A percentile compares a stretch with the other conserved stretches of the same genome.
Evolutionary conservation across 2,113 vertebrate genomes (phyloP).

Genomic region (Ophiodon elongatus): DNA sequence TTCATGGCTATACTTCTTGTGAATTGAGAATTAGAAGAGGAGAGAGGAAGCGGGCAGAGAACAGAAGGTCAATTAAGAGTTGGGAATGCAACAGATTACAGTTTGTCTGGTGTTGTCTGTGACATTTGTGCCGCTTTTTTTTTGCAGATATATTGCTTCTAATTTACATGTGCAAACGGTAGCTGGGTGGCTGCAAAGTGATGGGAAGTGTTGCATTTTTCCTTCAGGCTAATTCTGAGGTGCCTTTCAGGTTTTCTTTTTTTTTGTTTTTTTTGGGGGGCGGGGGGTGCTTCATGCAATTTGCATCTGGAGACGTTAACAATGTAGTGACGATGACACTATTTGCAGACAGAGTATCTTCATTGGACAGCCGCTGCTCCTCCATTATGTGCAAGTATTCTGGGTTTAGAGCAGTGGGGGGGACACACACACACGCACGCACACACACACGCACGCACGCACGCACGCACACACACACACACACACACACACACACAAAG

Average conservation of each 20-base stretch:
- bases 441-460: no score
- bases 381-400: slow-evolving; percentile 61
- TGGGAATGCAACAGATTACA: slow-evolving; percentile 57
- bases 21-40: slow-evolving; percentile 56
- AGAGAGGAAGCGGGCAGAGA: slow-evolving; percentile 10
- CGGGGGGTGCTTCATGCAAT: neutral
- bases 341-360: slow-evolving; percentile 47
- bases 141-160: slow-evolving; percentile 36
- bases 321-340: slow-evolving; percentile 32
- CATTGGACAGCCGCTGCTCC: slow-evolving; percentile 61
- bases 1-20: slow-evolving; percentile 59
- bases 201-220: neutral
- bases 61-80: slow-evolving; percentile 73
- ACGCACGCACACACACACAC: no score
- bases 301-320: slow-evolving; percentile 40
- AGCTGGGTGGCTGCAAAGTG: neutral
- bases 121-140: slow-evolving; percentile 52
- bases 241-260: neutral
- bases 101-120: slow-evolving; percentile 35
- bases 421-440: no score
- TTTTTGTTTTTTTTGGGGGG: neutral
- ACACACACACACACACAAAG: no score
- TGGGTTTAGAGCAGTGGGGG: slow-evolving; percentile 40
- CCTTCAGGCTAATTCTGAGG: neutral
- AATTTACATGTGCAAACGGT: slow-evolving; percentile 43